Evolutionary conservation across 1,140 invertebrate genomes (phyloP).

Genomic region (Bradysia coprophila): DNA sequence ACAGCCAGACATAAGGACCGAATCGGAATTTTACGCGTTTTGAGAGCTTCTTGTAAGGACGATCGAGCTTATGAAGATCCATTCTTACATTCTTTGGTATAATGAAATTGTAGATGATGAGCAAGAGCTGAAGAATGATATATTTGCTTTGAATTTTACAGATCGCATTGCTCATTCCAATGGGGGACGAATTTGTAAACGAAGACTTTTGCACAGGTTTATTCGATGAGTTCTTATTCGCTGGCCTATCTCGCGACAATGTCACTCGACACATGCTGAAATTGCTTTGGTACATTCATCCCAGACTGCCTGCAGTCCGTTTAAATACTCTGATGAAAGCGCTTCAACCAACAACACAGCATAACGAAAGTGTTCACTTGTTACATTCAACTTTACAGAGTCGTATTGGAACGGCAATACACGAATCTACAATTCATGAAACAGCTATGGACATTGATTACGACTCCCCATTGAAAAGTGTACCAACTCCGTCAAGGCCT

Average conservation of each 20-base stretch:
- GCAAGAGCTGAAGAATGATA: too few species aligned
- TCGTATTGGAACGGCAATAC: conserved; percentile 47
- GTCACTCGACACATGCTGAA: conserved; percentile 86
- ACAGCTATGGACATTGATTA: conserved; percentile 46
- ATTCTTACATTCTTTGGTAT: conserved; percentile 76
- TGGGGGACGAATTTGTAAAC: conserved; percentile 80
- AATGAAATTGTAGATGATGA: too few species aligned
- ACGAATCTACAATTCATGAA: conserved; percentile 33
- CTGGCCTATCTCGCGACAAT: conserved; percentile 72
- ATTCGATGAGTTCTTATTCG: conserved; percentile 92
- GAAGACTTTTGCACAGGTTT: conserved; percentile 91
- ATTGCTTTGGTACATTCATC: conserved; percentile 80
- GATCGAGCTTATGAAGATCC: conserved; percentile 89
- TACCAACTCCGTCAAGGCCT: conserved; percentile 65
- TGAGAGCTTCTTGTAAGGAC: conserved; percentile 79
- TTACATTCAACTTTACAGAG: conserved; percentile 59
- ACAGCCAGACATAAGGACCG: conserved; percentile 64
- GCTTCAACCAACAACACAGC: conserved; percentile 65
- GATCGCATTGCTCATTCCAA: conserved; percentile 71
- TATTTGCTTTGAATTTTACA: conserved; percentile 13
- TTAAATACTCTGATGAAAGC: conserved; percentile 71
- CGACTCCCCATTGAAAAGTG: conserved; percentile 69
- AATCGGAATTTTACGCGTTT: conserved; percentile 65
- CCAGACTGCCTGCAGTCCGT: conserved; percentile 60
- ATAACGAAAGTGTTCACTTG: conserved; percentile 68